These are phyloP conservation scores for Cavia porcellus DNA, from an alignment of 2,113 vertebrate genomes.

Conservation along the genomic window DNA sequence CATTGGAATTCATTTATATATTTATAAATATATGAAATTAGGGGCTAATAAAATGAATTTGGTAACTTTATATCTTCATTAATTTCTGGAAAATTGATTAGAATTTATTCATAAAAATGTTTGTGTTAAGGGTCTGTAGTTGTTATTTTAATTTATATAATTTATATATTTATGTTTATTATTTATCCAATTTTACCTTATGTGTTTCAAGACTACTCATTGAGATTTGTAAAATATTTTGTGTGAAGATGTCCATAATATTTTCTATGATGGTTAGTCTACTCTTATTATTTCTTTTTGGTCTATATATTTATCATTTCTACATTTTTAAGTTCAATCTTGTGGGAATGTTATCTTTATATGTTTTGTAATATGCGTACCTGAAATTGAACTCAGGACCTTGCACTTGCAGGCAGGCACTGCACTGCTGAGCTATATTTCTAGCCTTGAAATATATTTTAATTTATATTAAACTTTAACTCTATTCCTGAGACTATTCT, in stretches of 20 bases:
- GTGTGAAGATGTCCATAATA: neutral
- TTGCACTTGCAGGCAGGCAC: too few species aligned
- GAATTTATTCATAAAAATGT: neutral
- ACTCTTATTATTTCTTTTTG: neutral
- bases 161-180: neutral
- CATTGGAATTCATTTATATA: neutral
- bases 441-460: neutral
- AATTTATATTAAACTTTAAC: neutral
- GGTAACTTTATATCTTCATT: neutral
- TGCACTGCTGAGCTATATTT: too few species aligned
- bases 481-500: neutral
- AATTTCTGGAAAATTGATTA: neutral
- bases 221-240: neutral
- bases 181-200: neutral
- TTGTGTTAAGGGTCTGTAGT: neutral
- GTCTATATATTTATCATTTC: neutral
- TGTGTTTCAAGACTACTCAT: neutral
- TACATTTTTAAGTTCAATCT: neutral
- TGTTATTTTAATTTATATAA: neutral
- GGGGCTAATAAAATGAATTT: neutral
- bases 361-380: neutral
- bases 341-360: neutral
- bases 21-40: neutral
- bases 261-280: neutral
- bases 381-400: too few species aligned